These are phyloP conservation scores for Valencia hispanica DNA, from an alignment of 2,797 vertebrate genomes.

Conservation along the genomic window DNA sequence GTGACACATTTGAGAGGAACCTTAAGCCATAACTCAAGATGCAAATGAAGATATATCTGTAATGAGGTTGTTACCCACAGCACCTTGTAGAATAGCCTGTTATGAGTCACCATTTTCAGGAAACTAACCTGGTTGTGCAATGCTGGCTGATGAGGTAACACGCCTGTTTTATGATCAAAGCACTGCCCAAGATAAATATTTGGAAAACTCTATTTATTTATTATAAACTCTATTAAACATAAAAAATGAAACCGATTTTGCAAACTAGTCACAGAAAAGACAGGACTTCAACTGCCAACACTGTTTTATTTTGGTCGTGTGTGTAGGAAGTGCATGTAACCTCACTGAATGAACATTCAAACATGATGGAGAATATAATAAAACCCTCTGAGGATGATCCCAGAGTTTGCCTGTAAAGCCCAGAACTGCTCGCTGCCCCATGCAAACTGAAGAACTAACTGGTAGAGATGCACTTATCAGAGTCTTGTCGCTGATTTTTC, in stretches of 20 bases:
- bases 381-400: background rate
- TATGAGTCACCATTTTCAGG: constrained; percentile 22
- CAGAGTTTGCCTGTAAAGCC: background rate
- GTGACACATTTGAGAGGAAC: constrained; percentile 35
- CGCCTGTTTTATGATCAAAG: constrained; percentile 22
- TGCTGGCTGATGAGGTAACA: constrained; percentile 29
- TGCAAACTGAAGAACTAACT: background rate
- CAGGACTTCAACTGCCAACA: constrained; percentile 5
- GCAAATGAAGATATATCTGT: constrained; percentile 21
- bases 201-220: no score
- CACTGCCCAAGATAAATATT: constrained; percentile 14
- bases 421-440: background rate
- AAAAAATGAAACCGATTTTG: background rate
- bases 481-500: background rate
- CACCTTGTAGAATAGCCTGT: constrained; percentile 1
- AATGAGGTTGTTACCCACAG: constrained; percentile 22
- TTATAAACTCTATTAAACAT: no score
- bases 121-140: constrained; percentile 40
- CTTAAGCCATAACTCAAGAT: constrained; percentile 33
- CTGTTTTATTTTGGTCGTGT: background rate
- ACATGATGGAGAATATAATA: constrained; percentile 1
- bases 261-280: constrained; percentile 4
- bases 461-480: background rate
- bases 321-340: constrained; percentile 2
- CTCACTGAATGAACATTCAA: constrained; percentile 13